These are phyloP conservation scores for Leptinotarsa defecta DNA, from an alignment of 1,140 invertebrate genomes.

Conservation along the genomic window DNA sequence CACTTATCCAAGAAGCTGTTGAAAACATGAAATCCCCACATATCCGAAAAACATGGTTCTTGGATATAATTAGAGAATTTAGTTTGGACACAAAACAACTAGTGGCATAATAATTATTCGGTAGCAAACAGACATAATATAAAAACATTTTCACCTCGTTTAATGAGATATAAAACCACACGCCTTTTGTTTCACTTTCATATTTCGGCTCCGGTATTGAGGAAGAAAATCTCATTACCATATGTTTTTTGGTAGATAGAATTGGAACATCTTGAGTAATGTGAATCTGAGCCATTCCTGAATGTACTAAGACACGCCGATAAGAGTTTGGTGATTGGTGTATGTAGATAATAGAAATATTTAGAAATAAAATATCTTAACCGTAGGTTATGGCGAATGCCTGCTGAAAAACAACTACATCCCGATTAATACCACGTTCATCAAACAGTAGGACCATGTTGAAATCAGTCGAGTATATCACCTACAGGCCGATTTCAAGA, in stretches of 20 bases:
- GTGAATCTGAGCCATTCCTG: too few relatives aligned
- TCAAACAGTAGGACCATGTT: too few relatives aligned
- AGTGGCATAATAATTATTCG: not conserved
- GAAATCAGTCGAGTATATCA: too few relatives aligned
- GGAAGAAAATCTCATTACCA: too few relatives aligned
- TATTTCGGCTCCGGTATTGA: not conserved
- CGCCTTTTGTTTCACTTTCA: not conserved
- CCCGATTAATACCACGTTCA: not conserved
- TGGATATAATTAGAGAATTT: not conserved
- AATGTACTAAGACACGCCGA: too few relatives aligned
- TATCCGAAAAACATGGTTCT: not conserved
- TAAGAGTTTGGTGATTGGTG: too few relatives aligned
- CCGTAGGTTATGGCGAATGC: not conserved
- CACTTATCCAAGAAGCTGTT: too few relatives aligned
- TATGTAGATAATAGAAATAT: too few relatives aligned
- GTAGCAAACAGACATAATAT: not conserved
- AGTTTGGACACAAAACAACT: not conserved
- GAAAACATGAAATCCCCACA: not conserved
- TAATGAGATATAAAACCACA: not conserved
- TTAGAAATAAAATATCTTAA: too few relatives aligned
- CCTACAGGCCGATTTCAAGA: too few relatives aligned
- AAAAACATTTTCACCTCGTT: not conserved
- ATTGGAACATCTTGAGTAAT: too few relatives aligned
- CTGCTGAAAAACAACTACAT: not conserved
- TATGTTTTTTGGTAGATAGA: too few relatives aligned